Evolutionary conservation across 2,888 invertebrate species (phyloP).

Genomic region (Opisthograptis luteolata): DNA sequence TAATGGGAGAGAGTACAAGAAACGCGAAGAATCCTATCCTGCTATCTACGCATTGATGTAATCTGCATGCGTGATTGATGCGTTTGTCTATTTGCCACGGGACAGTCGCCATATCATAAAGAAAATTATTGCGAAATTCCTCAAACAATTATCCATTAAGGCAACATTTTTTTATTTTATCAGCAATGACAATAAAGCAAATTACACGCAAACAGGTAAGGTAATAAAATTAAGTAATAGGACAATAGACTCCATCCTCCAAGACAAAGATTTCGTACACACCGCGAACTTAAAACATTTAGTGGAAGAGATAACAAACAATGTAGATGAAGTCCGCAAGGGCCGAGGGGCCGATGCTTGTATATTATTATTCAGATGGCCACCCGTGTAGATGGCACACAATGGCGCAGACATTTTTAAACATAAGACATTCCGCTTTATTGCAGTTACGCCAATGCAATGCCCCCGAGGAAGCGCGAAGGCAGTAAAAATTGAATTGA

Average conservation of each 20-base stretch:
- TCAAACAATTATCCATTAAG: background rate
- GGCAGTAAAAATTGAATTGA: slow-evolving; percentile 39
- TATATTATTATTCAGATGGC: slow-evolving; percentile 42
- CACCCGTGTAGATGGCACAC: slow-evolving; percentile 43
- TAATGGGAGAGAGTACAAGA: too few species aligned
- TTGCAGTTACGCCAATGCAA: slow-evolving; percentile 32
- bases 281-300: slow-evolving; percentile 10
- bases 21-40: too few species aligned
- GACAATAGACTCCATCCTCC: background rate
- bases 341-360: slow-evolving; percentile 29
- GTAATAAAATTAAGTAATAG: background rate
- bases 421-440: slow-evolving; percentile 40
- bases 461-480: slow-evolving; percentile 28
- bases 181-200: background rate
- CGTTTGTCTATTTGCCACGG: too few species aligned
- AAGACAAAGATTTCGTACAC: slow-evolving; percentile 4
- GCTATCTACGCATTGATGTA: too few species aligned
- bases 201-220: background rate
- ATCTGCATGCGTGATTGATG: too few species aligned
- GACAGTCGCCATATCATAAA: too few species aligned
- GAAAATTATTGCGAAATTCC: background rate
- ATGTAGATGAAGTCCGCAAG: slow-evolving; percentile 27
- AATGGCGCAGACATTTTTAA: slow-evolving; percentile 42
- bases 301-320: slow-evolving; percentile 12
- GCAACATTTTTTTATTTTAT: background rate